A percentile compares a stretch with the other conserved stretches of the same genome.
These are phyloP conservation scores for Trematomus loennbergii DNA, from an alignment of 2,113 vertebrate species.

Conservation along the genomic window DNA sequence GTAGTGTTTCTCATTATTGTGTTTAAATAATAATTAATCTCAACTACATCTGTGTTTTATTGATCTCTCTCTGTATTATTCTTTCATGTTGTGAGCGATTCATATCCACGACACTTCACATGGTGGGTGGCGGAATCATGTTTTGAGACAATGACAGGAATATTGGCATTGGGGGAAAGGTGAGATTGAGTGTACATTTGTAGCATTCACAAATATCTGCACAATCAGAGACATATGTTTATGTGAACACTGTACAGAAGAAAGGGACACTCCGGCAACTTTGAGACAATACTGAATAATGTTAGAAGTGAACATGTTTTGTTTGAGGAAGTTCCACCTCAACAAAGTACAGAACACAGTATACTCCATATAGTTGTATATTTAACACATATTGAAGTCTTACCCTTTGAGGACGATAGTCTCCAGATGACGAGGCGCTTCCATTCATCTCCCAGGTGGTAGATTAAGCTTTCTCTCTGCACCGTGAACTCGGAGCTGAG, in stretches of 20 bases:
- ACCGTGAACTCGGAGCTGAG: constrained; percentile 88
- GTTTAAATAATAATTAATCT: too few relatives aligned
- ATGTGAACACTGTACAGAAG: background rate
- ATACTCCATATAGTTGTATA: background rate
- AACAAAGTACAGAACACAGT: background rate
- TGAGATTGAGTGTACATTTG: background rate
- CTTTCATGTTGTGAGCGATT: too few relatives aligned
- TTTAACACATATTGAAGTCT: background rate
- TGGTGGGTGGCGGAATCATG: too few relatives aligned
- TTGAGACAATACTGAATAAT: too few relatives aligned
- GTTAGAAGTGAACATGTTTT: background rate
- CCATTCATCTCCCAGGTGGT: constrained; percentile 92
- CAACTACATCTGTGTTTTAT: too few relatives aligned
- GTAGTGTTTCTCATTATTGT: too few relatives aligned
- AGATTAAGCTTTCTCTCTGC: constrained; percentile 91
- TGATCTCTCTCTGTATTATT: too few relatives aligned
- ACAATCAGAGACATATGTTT: too few relatives aligned
- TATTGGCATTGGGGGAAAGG: background rate
- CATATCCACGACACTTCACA: too few relatives aligned
- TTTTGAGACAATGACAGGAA: background rate
- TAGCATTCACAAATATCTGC: too few relatives aligned
- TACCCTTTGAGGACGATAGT: constrained; percentile 88
- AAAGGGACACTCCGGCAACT: background rate
- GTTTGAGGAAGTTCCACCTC: background rate
- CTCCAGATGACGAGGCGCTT: constrained; percentile 89